Evolutionary conservation across 2,797 vertebrate genomes (phyloP).

Genomic region (Enteromius radiatus): DNA sequence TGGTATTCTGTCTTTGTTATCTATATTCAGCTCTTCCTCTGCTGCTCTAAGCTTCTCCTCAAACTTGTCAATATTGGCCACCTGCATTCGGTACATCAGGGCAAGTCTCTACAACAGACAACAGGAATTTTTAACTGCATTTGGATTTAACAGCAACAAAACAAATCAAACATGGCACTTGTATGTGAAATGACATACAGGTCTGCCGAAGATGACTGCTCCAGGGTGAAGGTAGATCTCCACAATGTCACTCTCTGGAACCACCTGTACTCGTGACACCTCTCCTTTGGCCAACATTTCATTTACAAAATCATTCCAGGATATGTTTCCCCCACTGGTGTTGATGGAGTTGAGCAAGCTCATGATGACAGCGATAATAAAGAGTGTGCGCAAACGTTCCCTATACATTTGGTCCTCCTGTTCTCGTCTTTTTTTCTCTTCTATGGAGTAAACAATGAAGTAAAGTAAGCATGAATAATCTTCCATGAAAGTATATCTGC

Average conservation of each 20-base stretch:
- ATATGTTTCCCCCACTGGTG: constrained; percentile 85
- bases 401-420: constrained; percentile 88
- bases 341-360: constrained; percentile 80
- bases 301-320: constrained; percentile 95
- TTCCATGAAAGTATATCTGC: background rate
- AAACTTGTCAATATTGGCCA: constrained; percentile 96
- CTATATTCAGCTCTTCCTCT: constrained; percentile 92
- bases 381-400: constrained; percentile 85
- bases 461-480: background rate
- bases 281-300: constrained; percentile 98
- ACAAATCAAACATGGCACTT: background rate
- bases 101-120: constrained; percentile 79
- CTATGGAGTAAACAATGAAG: constrained; percentile 65
- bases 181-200: constrained; percentile 72
- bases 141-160: background rate
- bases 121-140: background rate
- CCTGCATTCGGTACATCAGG: constrained; percentile 91
- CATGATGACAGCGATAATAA: constrained; percentile 84
- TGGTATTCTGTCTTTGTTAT: constrained; percentile 89
- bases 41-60: constrained; percentile 94
- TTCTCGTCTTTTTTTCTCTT: constrained; percentile 88
- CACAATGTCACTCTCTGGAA: constrained; percentile 92
- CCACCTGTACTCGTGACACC: constrained; percentile 91
- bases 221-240: constrained; percentile 91
- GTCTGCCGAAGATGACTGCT: constrained; percentile 90